A percentile compares a stretch with the other conserved stretches of the same genome.
phyloP scores from a whole-genome alignment of 2,888 invertebrate genomes.

The Microplitis manilae region DNA sequence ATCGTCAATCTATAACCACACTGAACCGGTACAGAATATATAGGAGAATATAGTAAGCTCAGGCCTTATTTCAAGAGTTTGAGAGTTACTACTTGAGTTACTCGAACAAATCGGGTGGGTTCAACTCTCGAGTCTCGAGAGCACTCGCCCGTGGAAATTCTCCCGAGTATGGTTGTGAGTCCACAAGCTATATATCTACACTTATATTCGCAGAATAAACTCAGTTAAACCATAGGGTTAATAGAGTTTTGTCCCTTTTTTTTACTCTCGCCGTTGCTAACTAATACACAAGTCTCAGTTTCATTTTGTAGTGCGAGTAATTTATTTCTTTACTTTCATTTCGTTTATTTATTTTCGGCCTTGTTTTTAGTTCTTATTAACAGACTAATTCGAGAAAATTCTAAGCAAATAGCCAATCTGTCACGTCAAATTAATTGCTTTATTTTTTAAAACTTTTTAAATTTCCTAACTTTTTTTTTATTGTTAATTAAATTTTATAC shows the following conservation, averaged over 20 bases:
- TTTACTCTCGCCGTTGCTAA: background rate
- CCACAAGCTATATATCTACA: background rate
- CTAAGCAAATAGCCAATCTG: background rate
- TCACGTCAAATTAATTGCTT: background rate
- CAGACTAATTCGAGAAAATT: background rate
- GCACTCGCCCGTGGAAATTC: constrained; percentile 23
- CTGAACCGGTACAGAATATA: background rate
- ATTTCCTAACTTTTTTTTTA: too few relatives aligned
- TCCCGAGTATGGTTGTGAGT: constrained; percentile 5
- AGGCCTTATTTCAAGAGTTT: constrained; percentile 22
- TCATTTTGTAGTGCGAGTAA: background rate
- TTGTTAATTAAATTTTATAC: too few relatives aligned
- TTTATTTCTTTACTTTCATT: background rate
- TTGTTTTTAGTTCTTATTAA: background rate
- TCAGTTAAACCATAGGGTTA: constrained; percentile 11
- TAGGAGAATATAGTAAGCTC: constrained; percentile 10
- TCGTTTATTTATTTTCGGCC: background rate
- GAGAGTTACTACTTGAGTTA: constrained; percentile 11
- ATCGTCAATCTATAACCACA: background rate
- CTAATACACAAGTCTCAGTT: constrained; percentile 3
- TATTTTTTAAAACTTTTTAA: too few relatives aligned
- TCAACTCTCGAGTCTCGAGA: constrained; percentile 15
- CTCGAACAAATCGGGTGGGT: constrained; percentile 24
- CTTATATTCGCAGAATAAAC: constrained; percentile 22
- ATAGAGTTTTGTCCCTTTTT: constrained; percentile 16